Evolutionary conservation across 2,888 invertebrate species (phyloP).

Genomic region (Pecten maximus): DNA sequence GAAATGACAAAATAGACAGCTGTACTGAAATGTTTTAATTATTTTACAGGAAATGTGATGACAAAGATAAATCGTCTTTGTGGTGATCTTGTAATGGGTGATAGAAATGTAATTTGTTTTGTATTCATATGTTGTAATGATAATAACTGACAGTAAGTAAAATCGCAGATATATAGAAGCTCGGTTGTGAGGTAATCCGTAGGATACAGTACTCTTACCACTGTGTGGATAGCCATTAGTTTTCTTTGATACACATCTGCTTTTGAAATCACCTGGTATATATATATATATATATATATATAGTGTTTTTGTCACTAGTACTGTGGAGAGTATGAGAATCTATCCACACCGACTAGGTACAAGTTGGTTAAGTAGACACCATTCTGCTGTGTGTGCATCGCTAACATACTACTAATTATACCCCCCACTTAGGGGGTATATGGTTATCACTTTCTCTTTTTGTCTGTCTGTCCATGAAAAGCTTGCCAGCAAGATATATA

Average conservation of each 20-base stretch:
- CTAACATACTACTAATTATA: background rate
- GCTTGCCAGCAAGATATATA: too few species aligned
- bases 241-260: conserved; percentile 12
- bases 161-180: background rate
- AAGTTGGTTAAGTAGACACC: background rate
- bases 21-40: background rate
- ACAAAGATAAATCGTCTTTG: background rate
- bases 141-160: background rate
- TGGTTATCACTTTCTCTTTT: too few species aligned
- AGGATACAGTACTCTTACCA: background rate
- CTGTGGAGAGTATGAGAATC: background rate
- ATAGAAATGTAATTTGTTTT: background rate
- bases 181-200: background rate
- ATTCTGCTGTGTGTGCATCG: background rate
- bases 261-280: background rate
- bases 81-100: background rate
- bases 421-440: too few species aligned
- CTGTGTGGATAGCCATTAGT: background rate
- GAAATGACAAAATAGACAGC: background rate
- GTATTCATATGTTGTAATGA: background rate
- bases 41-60: background rate
- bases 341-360: background rate
- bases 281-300: too few species aligned
- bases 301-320: background rate
- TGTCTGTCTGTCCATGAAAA: too few species aligned